Evolutionary conservation across 2,113 vertebrate species (phyloP).

Genomic region (Prunella fulvescens): DNA sequence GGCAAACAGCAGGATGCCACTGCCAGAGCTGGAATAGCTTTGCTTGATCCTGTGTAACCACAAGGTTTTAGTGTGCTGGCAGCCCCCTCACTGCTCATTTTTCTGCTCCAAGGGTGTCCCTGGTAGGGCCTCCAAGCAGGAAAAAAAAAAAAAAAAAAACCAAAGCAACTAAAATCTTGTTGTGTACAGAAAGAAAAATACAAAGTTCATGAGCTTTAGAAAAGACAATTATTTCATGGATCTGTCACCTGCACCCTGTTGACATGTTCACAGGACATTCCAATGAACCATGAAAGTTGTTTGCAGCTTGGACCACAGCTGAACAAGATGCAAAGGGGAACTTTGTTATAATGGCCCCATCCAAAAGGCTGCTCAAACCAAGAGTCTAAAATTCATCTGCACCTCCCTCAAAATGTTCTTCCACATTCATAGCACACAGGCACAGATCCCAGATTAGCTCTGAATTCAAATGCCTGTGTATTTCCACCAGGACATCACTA

Average conservation of each 20-base stretch:
- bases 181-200: neutral
- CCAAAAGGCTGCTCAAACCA: neutral
- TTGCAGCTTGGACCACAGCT: neutral
- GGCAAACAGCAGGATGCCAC: neutral
- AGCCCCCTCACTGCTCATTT: neutral
- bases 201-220: neutral
- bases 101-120: neutral
- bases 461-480: neutral
- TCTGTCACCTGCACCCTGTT: neutral
- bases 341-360: neutral
- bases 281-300: neutral
- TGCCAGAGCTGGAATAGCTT: neutral
- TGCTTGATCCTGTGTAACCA: neutral
- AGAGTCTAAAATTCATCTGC: neutral
- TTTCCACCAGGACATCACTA: neutral
- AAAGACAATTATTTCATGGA: neutral
- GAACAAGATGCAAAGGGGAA: neutral
- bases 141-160: neutral
- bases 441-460: neutral
- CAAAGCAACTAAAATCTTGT: neutral
- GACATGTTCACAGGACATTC: neutral
- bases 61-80: neutral
- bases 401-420: neutral
- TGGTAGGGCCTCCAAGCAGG: neutral
- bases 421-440: rapidly evolving